phyloP scores from a whole-genome alignment of 2,797 vertebrate species.

The Dromococcyx pavoninus region DNA sequence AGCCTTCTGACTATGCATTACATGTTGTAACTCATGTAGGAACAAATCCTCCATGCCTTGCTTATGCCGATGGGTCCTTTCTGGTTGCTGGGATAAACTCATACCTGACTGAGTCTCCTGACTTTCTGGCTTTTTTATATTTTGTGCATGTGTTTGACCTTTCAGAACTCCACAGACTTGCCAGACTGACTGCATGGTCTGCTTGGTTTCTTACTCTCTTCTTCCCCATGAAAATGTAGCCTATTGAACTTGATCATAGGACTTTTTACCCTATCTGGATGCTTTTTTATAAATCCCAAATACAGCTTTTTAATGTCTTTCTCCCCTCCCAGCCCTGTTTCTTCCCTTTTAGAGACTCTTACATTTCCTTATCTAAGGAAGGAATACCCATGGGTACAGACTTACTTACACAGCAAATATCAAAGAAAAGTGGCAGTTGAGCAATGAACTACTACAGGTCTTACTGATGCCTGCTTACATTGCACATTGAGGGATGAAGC shows the following conservation, averaged over 20 bases:
- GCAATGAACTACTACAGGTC: neutral
- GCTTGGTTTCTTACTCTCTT: neutral
- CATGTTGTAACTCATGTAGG: neutral
- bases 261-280: neutral
- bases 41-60: neutral
- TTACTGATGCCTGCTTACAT: neutral
- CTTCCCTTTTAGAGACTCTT: neutral
- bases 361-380: neutral
- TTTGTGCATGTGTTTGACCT: neutral
- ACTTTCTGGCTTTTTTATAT: neutral
- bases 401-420: neutral
- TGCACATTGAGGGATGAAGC: neutral
- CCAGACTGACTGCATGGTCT: neutral
- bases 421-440: neutral
- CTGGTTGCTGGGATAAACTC: neutral
- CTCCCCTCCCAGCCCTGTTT: neutral
- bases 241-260: neutral
- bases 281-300: neutral
- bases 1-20: neutral
- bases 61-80: neutral
- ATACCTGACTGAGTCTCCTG: neutral
- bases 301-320: neutral
- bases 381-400: neutral
- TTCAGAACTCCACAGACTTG: neutral
- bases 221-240: neutral